Conservation (phyloP, 2,113 vertebrate species). For the Rhagologus leucostigma region DNA sequence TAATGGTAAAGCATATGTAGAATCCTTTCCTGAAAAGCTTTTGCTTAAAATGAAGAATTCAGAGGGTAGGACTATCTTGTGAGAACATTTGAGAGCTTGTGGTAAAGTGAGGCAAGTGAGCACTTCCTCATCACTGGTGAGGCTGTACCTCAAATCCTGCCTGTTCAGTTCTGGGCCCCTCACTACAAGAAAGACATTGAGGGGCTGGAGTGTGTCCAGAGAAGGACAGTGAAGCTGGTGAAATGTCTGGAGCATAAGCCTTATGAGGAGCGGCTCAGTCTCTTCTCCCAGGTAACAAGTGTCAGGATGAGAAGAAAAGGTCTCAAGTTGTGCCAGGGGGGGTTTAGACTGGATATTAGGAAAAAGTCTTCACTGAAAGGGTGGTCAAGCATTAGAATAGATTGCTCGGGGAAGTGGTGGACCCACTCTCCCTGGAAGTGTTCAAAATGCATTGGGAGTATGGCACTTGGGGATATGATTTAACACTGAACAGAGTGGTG, state of each 20-base stretch:
- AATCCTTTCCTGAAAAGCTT: neutral
- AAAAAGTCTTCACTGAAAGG: neutral
- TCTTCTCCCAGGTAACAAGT: neutral
- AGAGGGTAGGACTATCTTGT: neutral
- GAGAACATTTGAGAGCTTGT: neutral
- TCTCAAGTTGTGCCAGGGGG: neutral
- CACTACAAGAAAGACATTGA: neutral
- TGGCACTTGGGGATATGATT: neutral
- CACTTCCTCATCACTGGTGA: neutral
- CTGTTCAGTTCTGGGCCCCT: no score
- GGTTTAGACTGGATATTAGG: neutral
- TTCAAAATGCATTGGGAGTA: neutral
- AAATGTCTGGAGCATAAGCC: no score
- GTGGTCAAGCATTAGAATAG: neutral
- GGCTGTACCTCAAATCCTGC: neutral
- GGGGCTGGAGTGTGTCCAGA: neutral
- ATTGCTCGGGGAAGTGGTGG: neutral
- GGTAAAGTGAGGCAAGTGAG: neutral
- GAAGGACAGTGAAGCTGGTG: neutral
- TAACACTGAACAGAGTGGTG: neutral
- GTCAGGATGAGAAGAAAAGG: neutral
- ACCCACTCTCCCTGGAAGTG: neutral
- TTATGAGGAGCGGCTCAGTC: neutral
- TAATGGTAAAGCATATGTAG: neutral
- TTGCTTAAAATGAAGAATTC: neutral